phyloP scores from a whole-genome alignment of 2,113 vertebrate species.

The Ranitomeya imitator region DNA sequence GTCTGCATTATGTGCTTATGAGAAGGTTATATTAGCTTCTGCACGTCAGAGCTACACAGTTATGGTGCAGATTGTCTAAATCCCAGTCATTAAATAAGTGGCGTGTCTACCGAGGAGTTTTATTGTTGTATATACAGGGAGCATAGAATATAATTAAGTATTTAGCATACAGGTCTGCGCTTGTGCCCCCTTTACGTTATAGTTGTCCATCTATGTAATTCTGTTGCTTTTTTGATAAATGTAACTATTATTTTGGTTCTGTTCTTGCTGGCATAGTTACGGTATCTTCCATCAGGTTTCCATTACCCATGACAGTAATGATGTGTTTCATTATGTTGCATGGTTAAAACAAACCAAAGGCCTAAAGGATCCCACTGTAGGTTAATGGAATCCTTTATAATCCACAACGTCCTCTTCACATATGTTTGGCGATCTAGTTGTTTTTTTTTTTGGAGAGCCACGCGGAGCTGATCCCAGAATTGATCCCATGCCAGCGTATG shows the following conservation, averaged over 20 bases:
- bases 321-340: too few species aligned
- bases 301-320: neutral
- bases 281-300: neutral
- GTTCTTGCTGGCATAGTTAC: neutral
- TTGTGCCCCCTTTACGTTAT: neutral
- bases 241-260: neutral
- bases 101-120: slow-evolving; percentile 22
- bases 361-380: too few species aligned
- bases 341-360: too few species aligned
- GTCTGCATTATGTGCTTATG: slow-evolving; percentile 2
- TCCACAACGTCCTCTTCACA: too few species aligned
- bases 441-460: too few species aligned
- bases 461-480: too few species aligned
- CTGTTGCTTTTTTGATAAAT: neutral
- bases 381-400: too few species aligned
- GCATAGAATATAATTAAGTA: neutral
- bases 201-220: neutral
- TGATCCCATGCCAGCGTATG: too few species aligned
- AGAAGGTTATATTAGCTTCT: slow-evolving; percentile 4
- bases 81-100: neutral
- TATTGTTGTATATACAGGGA: slow-evolving; percentile 1
- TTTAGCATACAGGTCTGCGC: neutral
- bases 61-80: neutral
- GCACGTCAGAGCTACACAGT: slow-evolving; percentile 14
- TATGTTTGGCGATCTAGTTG: too few species aligned